A percentile compares a stretch with the other conserved stretches of the same genome.
Evolutionary conservation across 2,888 invertebrate genomes (phyloP).

Genomic region (Dugesia japonica): DNA sequence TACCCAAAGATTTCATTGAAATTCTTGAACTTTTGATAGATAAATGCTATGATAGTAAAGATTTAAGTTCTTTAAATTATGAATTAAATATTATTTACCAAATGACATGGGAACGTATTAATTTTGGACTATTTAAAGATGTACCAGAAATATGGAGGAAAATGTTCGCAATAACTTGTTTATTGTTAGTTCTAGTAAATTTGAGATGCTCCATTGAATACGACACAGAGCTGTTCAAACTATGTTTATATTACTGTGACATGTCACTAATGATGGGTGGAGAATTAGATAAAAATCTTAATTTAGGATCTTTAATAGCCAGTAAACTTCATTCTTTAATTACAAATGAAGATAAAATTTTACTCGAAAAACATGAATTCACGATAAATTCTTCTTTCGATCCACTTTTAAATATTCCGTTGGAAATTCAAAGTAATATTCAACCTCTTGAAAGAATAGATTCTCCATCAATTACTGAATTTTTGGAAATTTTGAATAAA

Average conservation of each 20-base stretch:
- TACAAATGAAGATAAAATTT: background rate
- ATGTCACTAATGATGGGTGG: background rate
- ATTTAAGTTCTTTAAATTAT: too few relatives aligned
- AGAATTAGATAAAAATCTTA: background rate
- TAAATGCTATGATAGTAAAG: too few relatives aligned
- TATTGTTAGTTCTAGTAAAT: too few relatives aligned
- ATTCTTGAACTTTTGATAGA: too few relatives aligned
- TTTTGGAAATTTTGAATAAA: slow-evolving; percentile 48
- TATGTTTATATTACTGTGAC: background rate
- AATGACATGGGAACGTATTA: slow-evolving; percentile 57
- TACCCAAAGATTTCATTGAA: too few relatives aligned
- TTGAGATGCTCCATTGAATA: too few relatives aligned
- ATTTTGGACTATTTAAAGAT: slow-evolving; percentile 75
- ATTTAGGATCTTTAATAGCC: background rate
- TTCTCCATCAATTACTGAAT: slow-evolving; percentile 58
- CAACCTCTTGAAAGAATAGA: slow-evolving; percentile 24
- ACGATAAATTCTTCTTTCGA: background rate
- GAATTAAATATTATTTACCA: slow-evolving; percentile 37
- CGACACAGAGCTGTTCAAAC: background rate
- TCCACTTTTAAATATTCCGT: background rate
- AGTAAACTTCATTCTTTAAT: background rate
- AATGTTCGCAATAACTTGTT: too few relatives aligned
- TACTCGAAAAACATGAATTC: background rate
- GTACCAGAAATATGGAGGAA: slow-evolving; percentile 56
- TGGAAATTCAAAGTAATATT: background rate